These are phyloP conservation scores for Eulithis prunata DNA, from an alignment of 2,888 invertebrate species.

Conservation along the genomic window DNA sequence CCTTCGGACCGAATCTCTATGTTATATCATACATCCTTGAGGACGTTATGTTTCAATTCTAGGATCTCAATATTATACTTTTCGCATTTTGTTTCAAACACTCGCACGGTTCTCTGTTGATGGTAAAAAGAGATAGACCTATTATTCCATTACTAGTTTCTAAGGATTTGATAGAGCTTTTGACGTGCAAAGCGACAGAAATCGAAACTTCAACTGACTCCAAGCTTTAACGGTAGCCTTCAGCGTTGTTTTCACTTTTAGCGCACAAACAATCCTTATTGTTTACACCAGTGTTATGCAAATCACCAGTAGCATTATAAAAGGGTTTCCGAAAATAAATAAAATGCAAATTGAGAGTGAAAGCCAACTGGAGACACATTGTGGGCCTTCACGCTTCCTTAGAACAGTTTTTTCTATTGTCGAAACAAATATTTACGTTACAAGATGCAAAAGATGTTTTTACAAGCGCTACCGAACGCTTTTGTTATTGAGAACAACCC, in stretches of 20 bases:
- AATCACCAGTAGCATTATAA: constrained; percentile 76
- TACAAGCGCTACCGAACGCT: constrained; percentile 72
- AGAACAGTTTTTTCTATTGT: constrained; percentile 57
- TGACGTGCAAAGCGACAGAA: constrained; percentile 71
- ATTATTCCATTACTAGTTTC: not conserved
- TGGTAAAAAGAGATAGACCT: too few relatives aligned
- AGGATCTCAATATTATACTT: too few relatives aligned
- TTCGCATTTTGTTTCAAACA: too few relatives aligned
- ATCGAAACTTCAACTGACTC: constrained; percentile 70
- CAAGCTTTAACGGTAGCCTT: constrained; percentile 54
- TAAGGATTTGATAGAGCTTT: not conserved
- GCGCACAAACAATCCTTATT: constrained; percentile 76
- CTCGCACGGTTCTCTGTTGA: too few relatives aligned
- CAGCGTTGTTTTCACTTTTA: constrained; percentile 81
- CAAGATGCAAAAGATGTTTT: constrained; percentile 80
- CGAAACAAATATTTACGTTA: constrained; percentile 78
- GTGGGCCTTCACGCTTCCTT: constrained; percentile 73
- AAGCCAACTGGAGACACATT: constrained; percentile 78
- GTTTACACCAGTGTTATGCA: constrained; percentile 78
- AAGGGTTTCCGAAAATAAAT: constrained; percentile 73
- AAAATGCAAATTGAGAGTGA: constrained; percentile 74
- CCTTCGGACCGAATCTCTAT: too few relatives aligned
- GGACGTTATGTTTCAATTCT: too few relatives aligned
- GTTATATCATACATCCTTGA: too few relatives aligned
- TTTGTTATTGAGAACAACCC: constrained; percentile 79